Evolutionary conservation across 1,140 invertebrate genomes (phyloP).

Genomic region (Ceratosolen fusciceps): DNA sequence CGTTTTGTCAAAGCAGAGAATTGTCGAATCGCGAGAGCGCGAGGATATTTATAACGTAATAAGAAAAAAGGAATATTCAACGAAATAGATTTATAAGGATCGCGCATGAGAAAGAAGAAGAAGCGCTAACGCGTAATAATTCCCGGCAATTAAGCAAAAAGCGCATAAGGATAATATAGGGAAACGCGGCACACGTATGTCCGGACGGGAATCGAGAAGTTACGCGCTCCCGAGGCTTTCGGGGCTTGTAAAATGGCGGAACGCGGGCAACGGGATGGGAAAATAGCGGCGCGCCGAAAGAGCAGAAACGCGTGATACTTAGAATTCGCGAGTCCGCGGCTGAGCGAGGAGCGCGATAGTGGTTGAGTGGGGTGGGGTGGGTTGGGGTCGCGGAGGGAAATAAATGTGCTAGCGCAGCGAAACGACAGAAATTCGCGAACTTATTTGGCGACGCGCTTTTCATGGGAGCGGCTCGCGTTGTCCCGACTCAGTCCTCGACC

Average conservation of each 20-base stretch:
- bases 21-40: too few relatives aligned
- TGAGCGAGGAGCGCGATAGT: slow-evolving; percentile 9
- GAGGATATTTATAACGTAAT: too few relatives aligned
- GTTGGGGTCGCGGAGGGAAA: slow-evolving; percentile 15
- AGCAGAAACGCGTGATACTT: slow-evolving; percentile 30
- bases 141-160: neutral
- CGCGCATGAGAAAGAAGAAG: too few relatives aligned
- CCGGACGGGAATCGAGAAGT: neutral
- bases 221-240: slow-evolving; percentile 9
- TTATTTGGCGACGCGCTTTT: slow-evolving; percentile 13
- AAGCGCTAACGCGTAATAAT: too few relatives aligned
- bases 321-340: neutral
- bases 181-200: neutral
- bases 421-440: slow-evolving; percentile 46
- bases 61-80: too few relatives aligned
- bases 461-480: neutral
- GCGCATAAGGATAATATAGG: neutral
- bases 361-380: neutral
- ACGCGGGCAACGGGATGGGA: neutral
- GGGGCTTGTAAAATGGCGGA: neutral
- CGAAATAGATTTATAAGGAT: too few relatives aligned
- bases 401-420: slow-evolving; percentile 44
- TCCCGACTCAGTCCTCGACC: neutral
- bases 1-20: too few relatives aligned
- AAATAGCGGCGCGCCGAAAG: slow-evolving; percentile 27